Evolutionary conservation across 2,797 vertebrate genomes (phyloP).

Genomic region (Hypotaenidia okinawae): DNA sequence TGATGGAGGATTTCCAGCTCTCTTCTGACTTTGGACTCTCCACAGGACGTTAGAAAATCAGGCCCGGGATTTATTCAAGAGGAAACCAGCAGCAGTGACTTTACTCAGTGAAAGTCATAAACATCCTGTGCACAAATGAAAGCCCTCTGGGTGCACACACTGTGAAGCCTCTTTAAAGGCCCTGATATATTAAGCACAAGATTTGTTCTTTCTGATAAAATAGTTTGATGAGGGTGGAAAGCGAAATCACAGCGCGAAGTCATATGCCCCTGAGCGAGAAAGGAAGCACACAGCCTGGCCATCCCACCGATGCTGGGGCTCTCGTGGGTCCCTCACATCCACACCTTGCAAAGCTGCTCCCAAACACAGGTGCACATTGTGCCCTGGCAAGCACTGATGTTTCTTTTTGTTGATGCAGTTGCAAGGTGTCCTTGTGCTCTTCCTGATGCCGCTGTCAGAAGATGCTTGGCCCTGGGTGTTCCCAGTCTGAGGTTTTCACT

Average conservation of each 20-base stretch:
- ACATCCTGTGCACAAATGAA: not conserved
- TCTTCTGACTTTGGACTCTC: not conserved
- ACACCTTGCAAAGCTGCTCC: rapidly evolving
- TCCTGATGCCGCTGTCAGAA: rapidly evolving
- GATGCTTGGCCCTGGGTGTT: not conserved
- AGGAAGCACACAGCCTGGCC: not conserved
- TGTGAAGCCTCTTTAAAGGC: not conserved
- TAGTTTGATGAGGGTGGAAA: not conserved
- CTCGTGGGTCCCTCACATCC: rapidly evolving
- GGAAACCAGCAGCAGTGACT: not conserved
- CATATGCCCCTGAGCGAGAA: not conserved
- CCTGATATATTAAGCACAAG: not conserved
- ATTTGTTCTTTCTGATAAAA: not conserved
- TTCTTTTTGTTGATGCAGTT: not conserved
- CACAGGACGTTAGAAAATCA: not conserved
- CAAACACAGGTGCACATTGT: rapidly evolving
- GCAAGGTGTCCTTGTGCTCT: not conserved
- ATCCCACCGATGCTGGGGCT: not conserved
- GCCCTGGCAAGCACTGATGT: rapidly evolving
- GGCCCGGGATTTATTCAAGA: constrained; percentile 2
- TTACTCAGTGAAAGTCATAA: not conserved
- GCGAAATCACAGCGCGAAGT: not conserved
- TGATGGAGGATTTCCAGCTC: constrained; percentile 13
- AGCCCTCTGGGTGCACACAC: not conserved
- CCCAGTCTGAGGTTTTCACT: not conserved